These are phyloP conservation scores for Andrena bicolor DNA, from an alignment of 2,888 invertebrate species.

Conservation along the genomic window DNA sequence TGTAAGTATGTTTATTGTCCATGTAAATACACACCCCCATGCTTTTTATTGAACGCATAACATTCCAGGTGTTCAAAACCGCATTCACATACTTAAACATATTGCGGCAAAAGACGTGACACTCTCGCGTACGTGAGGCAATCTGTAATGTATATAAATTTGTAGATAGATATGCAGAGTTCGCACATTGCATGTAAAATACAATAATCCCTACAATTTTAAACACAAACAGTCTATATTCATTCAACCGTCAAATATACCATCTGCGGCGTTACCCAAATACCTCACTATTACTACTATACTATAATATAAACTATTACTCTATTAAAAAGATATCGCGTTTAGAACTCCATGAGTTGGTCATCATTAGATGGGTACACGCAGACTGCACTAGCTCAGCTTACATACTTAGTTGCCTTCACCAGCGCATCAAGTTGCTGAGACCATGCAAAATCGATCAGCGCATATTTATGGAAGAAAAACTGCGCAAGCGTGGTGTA, in stretches of 20 bases:
- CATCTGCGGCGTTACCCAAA: too few relatives aligned
- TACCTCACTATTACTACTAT: too few relatives aligned
- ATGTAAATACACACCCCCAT: too few relatives aligned
- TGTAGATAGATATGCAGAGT: neutral
- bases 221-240: too few relatives aligned
- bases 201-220: neutral
- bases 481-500: conserved; percentile 15
- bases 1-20: conserved; percentile 64
- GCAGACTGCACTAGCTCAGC: too few relatives aligned
- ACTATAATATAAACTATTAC: too few relatives aligned
- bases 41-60: neutral
- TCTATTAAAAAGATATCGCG: too few relatives aligned
- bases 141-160: neutral
- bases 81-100: conserved; percentile 55
- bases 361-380: too few relatives aligned
- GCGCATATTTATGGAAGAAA: neutral
- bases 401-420: neutral
- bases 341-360: too few relatives aligned
- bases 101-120: conserved; percentile 31
- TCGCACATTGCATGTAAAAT: neutral
- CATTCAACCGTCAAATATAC: too few relatives aligned
- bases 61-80: conserved; percentile 55
- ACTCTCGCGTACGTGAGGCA: neutral
- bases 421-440: neutral
- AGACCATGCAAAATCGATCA: neutral